Percentiles rank a stretch among this genome's conserved stretches.
These are phyloP conservation scores for Clarias gariepinus DNA, from an alignment of 2,113 vertebrate genomes.

Conservation along the genomic window DNA sequence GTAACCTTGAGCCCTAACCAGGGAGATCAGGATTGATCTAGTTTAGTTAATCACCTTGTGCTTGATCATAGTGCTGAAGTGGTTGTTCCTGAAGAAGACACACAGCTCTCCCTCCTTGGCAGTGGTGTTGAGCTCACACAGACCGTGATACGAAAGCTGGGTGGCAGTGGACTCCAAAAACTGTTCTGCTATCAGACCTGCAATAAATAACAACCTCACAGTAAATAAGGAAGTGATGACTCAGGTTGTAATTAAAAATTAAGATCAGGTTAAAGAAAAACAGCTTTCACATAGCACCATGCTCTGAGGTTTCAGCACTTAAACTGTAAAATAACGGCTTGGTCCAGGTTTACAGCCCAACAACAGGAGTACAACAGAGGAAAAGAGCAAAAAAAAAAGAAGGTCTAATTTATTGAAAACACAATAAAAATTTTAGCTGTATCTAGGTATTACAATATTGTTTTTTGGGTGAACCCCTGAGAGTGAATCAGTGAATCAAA, in stretches of 20 bases:
- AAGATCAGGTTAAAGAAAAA: not conserved
- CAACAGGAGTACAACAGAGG: not conserved
- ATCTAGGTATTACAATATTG: too few relatives aligned
- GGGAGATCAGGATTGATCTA: too few relatives aligned
- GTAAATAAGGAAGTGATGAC: not conserved
- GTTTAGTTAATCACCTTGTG: slow-evolving; percentile 76
- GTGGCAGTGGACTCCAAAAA: slow-evolving; percentile 88
- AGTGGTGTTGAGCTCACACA: slow-evolving; percentile 82
- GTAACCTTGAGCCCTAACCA: too few relatives aligned
- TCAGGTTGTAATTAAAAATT: not conserved
- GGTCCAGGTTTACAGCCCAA: not conserved
- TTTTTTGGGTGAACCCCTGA: too few relatives aligned
- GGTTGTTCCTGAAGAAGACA: slow-evolving; percentile 97
- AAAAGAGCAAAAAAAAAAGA: not conserved
- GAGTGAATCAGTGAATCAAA: too few relatives aligned
- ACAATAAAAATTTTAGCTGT: too few relatives aligned
- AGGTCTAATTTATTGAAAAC: not conserved
- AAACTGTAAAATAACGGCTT: not conserved
- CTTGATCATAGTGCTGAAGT: slow-evolving; percentile 93
- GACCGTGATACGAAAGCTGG: slow-evolving; percentile 89
- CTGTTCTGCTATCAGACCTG: slow-evolving; percentile 89
- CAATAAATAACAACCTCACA: not conserved
- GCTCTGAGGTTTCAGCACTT: not conserved
- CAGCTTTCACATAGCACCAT: not conserved
- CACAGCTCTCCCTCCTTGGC: slow-evolving; percentile 85